These are phyloP conservation scores for Xerus rutilus DNA, from an alignment of 2,797 vertebrate genomes.

Conservation along the genomic window DNA sequence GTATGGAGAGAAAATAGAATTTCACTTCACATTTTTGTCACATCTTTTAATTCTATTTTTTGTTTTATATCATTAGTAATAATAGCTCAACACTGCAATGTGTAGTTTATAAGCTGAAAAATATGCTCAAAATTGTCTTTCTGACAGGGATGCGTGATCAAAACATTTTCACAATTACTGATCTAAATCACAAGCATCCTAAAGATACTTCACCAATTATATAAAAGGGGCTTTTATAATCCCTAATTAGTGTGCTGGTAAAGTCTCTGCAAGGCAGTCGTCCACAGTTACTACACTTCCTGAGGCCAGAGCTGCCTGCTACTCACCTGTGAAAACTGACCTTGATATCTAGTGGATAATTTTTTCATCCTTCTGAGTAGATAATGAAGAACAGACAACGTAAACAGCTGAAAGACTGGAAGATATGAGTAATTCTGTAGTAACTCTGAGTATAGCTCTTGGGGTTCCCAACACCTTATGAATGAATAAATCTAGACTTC, in stretches of 20 bases:
- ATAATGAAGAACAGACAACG: not conserved
- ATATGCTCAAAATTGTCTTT: not conserved
- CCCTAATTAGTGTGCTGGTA: not conserved
- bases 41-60: not conserved
- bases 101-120: conserved; percentile 31
- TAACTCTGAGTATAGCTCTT: not conserved
- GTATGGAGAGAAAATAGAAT: not conserved
- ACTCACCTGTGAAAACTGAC: not conserved
- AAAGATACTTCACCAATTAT: not conserved
- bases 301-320: not conserved
- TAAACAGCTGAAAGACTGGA: not conserved
- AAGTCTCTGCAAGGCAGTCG: not conserved
- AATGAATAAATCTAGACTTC: not conserved
- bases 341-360: not conserved
- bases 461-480: not conserved
- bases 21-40: not conserved
- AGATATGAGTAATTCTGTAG: not conserved
- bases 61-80: conserved; percentile 16
- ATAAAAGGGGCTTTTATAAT: not conserved
- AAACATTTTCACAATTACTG: not conserved
- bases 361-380: not conserved
- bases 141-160: not conserved
- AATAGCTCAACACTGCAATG: not conserved
- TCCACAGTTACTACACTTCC: not conserved
- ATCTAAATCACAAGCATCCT: not conserved